Evolutionary conservation across 2,888 invertebrate species (phyloP).

Genomic region (Phortica magna): DNA sequence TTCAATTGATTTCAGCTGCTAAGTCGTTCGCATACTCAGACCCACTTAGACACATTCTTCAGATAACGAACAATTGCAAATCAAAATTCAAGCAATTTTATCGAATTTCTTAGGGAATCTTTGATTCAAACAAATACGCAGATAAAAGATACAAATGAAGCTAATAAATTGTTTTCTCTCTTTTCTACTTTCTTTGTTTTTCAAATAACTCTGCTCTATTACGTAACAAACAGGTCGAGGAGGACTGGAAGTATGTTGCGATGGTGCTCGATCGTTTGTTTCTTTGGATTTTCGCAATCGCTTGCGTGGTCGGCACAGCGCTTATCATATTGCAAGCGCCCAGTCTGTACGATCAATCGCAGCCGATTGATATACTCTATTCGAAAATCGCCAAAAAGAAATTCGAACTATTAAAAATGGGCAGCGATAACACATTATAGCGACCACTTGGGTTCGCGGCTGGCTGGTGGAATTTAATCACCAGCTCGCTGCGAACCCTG

Average conservation of each 20-base stretch:
- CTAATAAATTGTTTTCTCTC: neutral
- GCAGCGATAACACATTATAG: conserved; percentile 80
- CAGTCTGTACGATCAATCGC: conserved; percentile 92
- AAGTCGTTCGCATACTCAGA: neutral
- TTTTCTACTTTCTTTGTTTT: too few species aligned
- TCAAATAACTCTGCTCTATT: too few species aligned
- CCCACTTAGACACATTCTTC: too few species aligned
- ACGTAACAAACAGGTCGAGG: conserved; percentile 85
- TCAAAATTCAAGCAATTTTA: conserved; percentile 36
- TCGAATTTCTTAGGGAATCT: neutral
- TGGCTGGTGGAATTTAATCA: conserved; percentile 84
- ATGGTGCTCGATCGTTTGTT: conserved; percentile 97
- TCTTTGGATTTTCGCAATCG: conserved; percentile 95
- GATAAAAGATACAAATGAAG: neutral
- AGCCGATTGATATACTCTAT: conserved; percentile 92
- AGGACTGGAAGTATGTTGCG: conserved; percentile 98
- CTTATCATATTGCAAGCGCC: conserved; percentile 94
- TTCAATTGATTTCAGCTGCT: conserved; percentile 13
- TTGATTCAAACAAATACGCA: neutral
- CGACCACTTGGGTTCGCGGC: conserved; percentile 79
- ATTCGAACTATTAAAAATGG: conserved; percentile 92
- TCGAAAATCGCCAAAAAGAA: conserved; percentile 95
- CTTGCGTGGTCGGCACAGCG: conserved; percentile 93
- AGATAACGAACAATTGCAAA: neutral
- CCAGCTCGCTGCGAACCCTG: conserved; percentile 84